Evolutionary conservation across 2,113 vertebrate genomes (phyloP), one percentile per base, ranked within the genome.

Genomic region (Speoplatyrhinus poulsoni): DNA sequence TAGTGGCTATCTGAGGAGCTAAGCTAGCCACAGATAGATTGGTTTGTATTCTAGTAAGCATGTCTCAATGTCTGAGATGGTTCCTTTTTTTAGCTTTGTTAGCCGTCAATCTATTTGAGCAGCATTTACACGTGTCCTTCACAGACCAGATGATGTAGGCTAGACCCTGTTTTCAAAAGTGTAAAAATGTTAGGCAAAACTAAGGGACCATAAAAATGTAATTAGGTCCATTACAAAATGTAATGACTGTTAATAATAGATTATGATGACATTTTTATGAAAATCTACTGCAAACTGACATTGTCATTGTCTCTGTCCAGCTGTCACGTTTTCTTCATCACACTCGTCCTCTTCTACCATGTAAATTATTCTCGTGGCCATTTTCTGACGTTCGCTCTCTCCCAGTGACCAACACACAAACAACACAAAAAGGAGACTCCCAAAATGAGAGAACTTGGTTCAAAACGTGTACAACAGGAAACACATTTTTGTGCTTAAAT

Each of bases 371-470:
- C 71, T 56, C 13, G 46, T 26, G 55, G 71, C 62, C 67, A 74
- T 74, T 79, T 69, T 47, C 12, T 41, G 71, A 67, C 49, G 62
- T 62, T 79, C 74, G 62, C 77, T 70, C 36, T 46, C 12, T 12
- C 6, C 47, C 49, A 16, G 9, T 2, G 17, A 10, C n/a, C 17
- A 19, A 47, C 12, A 58, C 10, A 57, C 54, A 33, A 54, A 9
- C 41, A 3, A 50, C 41, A 53, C 19, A 9, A 15, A 12, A 56
- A 26, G 55, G 7, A 32, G 55, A 12, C 55, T 11, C 55, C 17
- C 11, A 32, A 57, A 17, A 57, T 9, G 55, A 52, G 46, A 41
- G 12, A 9, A 15, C 46, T 47, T 58, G n/a, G 12, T 60, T 53
- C 7, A 52, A 48, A 13, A 26, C 12, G 8, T 9, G 16, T 56